Conservation (phyloP, 2,113 vertebrate genomes). For the Cromileptes altivelis region DNA sequence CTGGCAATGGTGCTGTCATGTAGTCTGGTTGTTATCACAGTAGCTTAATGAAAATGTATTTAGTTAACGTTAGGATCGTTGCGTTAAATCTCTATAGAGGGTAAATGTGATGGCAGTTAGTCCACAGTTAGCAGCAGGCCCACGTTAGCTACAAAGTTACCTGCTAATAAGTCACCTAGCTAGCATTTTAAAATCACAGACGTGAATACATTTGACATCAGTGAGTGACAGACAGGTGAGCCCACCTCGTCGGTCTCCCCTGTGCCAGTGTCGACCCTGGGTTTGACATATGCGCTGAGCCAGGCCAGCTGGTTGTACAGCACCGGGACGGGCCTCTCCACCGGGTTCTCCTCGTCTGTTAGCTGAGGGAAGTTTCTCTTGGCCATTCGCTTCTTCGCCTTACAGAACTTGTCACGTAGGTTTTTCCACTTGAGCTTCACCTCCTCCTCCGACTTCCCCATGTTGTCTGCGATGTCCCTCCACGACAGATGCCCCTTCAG, state of each 20-base stretch:
- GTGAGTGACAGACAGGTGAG: background rate
- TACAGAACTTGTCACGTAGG: conserved; percentile 74
- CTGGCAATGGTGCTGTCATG: background rate
- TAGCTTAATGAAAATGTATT: background rate
- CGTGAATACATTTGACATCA: background rate
- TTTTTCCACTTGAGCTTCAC: conserved; percentile 73
- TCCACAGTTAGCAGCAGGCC: background rate
- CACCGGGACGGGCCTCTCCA: conserved; percentile 56
- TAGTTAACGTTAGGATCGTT: too few species aligned
- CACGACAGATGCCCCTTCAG: conserved; percentile 54
- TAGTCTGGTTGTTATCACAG: background rate
- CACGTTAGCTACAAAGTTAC: background rate
- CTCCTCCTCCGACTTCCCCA: conserved; percentile 66
- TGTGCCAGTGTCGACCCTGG: conserved; percentile 6
- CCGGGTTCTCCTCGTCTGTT: conserved; percentile 38
- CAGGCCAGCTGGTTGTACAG: conserved; percentile 66
- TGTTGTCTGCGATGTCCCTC: conserved; percentile 58
- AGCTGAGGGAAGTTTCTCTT: conserved; percentile 39
- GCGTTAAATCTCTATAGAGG: background rate
- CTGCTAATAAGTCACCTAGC: background rate
- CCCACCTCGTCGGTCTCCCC: conserved; percentile 46
- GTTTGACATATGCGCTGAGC: conserved; percentile 62
- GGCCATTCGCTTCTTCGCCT: conserved; percentile 71
- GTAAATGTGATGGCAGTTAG: background rate
- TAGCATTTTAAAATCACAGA: background rate